Base-by-base conservation (phyloP, 2,888 invertebrate species). In the Lycaena phlaeas region DNA sequence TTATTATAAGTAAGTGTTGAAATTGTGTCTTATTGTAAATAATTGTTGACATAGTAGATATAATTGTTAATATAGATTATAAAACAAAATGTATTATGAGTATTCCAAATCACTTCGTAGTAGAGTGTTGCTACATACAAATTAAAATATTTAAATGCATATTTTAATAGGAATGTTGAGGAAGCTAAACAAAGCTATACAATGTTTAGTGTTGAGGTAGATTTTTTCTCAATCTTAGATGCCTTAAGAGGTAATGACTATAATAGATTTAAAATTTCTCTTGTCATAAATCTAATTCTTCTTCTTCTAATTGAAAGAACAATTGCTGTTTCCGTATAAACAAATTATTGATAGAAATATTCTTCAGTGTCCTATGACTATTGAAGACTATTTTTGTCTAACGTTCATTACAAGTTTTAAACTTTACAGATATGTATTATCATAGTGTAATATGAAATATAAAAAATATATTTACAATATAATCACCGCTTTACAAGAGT, bases 11-110 rank as follows among this genome's bases (percentile, higher is more conserved):
- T 34, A 34, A 34, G 34, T 34, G 34, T 34, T 22, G 12, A 22
- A 31, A 22, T 22, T 22, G 34, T 34, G 34, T 34, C 34, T 34
- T 34, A 34, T 34, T 34, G 34, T 34, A 22, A 34, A 34, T 34
- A 34, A 22, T n/a, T 12, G 22, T 34, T 11, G 12, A 7, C 5
- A 7, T 34, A 34, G 10, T n/a, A 5, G 15, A 30, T 30, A 15
- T 15, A 15, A 15, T 30, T 30, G 30, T 15, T 30, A 15, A 11
- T 15, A n/a, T 15, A 30, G 9, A n/a, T n/a, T n/a, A n/a, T n/a
- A n/a, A n/a, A 28, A 29, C 5, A 27, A 12, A n/a, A 10, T 30
- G 30, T 15, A 30, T 30, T 10, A n/a, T n/a, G 10, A 30, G 14
- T 10, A 15, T 15, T 30, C 14, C 30, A 15, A 30, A 9, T 30